These are phyloP conservation scores for Falco peregrinus DNA, from an alignment of 2,797 vertebrate species.

Conservation along the genomic window DNA sequence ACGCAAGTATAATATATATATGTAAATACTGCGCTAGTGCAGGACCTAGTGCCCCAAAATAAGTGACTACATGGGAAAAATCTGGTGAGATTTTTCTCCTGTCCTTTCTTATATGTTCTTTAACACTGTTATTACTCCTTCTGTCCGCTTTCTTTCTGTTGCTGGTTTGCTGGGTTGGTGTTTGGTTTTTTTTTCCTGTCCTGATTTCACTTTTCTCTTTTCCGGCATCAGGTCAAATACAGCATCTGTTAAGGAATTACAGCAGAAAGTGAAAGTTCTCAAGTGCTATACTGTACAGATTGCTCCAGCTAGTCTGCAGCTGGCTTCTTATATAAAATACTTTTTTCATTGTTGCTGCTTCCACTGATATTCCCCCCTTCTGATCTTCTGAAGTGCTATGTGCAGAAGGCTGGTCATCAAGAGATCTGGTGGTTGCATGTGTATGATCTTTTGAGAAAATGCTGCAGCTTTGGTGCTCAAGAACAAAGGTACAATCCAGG, in stretches of 20 bases:
- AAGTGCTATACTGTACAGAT: not conserved
- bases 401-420: not conserved
- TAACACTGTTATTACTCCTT: not conserved
- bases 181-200: not conserved
- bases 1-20: not conserved
- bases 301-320: not conserved
- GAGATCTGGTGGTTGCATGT: not conserved
- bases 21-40: not conserved
- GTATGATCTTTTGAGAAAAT: not conserved
- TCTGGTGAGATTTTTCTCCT: not conserved
- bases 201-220: not conserved
- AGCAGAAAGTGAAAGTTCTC: not conserved
- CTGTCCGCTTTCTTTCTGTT: not conserved
- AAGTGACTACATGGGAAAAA: not conserved
- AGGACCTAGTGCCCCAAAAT: not conserved
- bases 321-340: not conserved
- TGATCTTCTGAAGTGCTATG: not conserved
- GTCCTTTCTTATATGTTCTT: not conserved
- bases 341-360: not conserved
- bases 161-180: rapidly evolving
- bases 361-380: not conserved
- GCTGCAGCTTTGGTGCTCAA: not conserved
- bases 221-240: not conserved
- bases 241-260: not conserved
- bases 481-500: not conserved